These are phyloP conservation scores for human DNA, from an alignment of 2,113 vertebrate species.

Conservation along the genomic window GRCh38 chr7:38817001-38817500, in stretches of 20 bases:
- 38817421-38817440: no score
- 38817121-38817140: background rate
- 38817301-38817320: background rate
- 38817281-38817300: background rate
- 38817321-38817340: background rate
- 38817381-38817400: no score
- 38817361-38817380: no score
- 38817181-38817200: background rate
- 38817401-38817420: no score
- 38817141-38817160: background rate
- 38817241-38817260: slow-evolving; percentile 38
- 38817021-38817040: no score
- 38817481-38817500: no score
- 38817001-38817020: no score
- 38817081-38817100: background rate
- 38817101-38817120: background rate
- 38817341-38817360: no score
- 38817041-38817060: background rate
- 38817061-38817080: background rate
- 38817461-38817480: no score
- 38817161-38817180: background rate
- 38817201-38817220: slow-evolving; percentile 17
- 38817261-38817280: background rate
- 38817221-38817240: background rate
- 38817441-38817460: no score